phyloP scores from a whole-genome alignment of 64 coral and sea anemone genomes.

The Porites australiensis region DNA sequence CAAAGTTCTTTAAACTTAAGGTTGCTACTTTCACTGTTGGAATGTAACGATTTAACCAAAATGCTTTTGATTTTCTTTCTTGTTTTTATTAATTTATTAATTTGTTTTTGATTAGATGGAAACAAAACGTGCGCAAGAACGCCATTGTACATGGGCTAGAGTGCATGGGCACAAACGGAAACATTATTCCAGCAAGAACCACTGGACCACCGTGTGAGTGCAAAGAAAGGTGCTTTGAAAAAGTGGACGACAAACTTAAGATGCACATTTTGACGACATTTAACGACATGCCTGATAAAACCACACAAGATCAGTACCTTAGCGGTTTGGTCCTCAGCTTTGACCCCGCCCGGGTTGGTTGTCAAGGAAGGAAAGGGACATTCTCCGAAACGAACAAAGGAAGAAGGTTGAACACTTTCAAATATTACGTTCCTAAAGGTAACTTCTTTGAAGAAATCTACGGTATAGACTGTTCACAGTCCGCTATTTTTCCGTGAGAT shows the following conservation, averaged over 20 bases:
- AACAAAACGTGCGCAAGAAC: not conserved
- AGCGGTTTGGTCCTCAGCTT: not conserved
- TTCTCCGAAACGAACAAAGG: not conserved
- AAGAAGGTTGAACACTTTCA: not conserved
- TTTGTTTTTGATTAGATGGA: not conserved
- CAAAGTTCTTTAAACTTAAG: too few species aligned
- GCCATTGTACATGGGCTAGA: not conserved
- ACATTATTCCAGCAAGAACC: not conserved
- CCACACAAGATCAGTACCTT: not conserved
- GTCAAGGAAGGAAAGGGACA: not conserved
- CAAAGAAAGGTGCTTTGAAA: not conserved
- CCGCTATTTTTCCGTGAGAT: too few species aligned
- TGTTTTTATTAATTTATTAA: too few species aligned
- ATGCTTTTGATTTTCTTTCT: too few species aligned
- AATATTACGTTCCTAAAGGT: not conserved
- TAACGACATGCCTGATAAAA: not conserved
- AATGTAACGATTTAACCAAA: too few species aligned
- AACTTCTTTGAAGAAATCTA: not conserved
- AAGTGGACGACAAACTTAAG: not conserved
- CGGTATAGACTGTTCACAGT: too few species aligned
- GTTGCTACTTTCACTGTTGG: too few species aligned
- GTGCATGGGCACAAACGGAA: not conserved
- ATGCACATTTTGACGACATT: not conserved
- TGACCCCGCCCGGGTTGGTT: not conserved
- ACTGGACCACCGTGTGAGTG: not conserved